Percentiles rank a stretch among this genome's conserved stretches.
phyloP scores from a whole-genome alignment of 2,888 invertebrate species.

The Pollenia griseotomentosa region DNA sequence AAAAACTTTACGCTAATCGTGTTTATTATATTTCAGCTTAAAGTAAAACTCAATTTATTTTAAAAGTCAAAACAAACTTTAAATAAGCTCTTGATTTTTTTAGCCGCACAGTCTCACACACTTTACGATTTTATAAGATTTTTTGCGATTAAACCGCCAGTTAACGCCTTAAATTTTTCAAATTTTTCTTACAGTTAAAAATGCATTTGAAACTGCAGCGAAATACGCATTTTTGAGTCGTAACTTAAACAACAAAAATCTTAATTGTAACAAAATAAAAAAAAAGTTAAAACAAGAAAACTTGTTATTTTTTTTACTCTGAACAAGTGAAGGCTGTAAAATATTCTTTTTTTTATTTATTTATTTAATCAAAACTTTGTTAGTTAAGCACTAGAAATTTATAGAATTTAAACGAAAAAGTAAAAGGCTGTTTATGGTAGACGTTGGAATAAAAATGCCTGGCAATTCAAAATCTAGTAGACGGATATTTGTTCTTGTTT shows the following conservation, averaged over 20 bases:
- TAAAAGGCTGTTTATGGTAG: slow-evolving; percentile 48
- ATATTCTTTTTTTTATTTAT: not conserved
- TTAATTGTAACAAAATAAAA: slow-evolving; percentile 60
- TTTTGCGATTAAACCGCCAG: slow-evolving; percentile 58
- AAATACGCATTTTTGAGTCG: slow-evolving; percentile 40
- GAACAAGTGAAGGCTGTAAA: slow-evolving; percentile 55
- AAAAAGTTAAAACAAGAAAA: not conserved
- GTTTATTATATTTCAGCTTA: not conserved
- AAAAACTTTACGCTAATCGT: not conserved
- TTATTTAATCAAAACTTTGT: not conserved
- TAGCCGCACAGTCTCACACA: not conserved
- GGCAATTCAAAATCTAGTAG: slow-evolving; percentile 33
- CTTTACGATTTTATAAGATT: slow-evolving; percentile 36
- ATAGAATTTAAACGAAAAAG: slow-evolving; percentile 19
- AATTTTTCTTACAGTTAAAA: slow-evolving; percentile 44
- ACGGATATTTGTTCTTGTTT: slow-evolving; percentile 9
- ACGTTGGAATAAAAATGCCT: slow-evolving; percentile 22
- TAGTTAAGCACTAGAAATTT: not conserved
- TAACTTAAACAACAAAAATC: slow-evolving; percentile 39
- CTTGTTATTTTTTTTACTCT: slow-evolving; percentile 47
- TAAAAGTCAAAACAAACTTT: not conserved
- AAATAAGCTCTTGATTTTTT: not conserved
- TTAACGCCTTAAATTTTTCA: slow-evolving; percentile 67
- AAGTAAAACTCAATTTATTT: not conserved
- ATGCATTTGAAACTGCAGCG: slow-evolving; percentile 39